Conservation (phyloP, 2,888 invertebrate species). For the Conchocele bisecta region DNA sequence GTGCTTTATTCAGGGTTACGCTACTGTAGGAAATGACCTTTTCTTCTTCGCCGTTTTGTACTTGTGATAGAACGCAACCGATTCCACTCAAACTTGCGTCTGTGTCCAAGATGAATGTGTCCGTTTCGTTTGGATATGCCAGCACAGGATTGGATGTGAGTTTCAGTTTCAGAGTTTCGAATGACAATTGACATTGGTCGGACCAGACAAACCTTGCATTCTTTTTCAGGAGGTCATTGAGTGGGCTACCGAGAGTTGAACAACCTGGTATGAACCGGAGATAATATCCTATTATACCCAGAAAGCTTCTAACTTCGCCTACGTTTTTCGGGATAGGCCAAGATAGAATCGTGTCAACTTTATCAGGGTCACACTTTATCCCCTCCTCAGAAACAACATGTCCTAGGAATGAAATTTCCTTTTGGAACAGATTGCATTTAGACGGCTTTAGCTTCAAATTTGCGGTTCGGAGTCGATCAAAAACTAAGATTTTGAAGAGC, state of each 20-base stretch:
- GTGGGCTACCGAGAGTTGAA: conserved; percentile 7
- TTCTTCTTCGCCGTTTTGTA: conserved; percentile 13
- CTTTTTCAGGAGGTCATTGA: conserved; percentile 6
- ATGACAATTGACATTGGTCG: background rate
- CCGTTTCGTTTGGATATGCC: conserved; percentile 1
- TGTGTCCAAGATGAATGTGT: conserved; percentile 6
- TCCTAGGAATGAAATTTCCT: conserved; percentile 1
- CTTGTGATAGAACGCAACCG: conserved; percentile 16
- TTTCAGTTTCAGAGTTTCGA: conserved; percentile 6
- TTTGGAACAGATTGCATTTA: conserved; percentile 27
- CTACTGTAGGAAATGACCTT: no score
- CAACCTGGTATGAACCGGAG: conserved; percentile 4
- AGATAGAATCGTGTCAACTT: conserved; percentile 1
- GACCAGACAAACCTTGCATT: conserved; percentile 6
- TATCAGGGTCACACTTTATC: conserved; percentile 6
- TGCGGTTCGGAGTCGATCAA: conserved; percentile 2
- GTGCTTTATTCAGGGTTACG: conserved; percentile 5
- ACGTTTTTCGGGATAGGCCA: conserved; percentile 12
- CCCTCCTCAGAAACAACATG: conserved; percentile 11
- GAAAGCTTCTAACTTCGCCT: conserved; percentile 10
- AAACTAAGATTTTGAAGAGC: conserved; percentile 7
- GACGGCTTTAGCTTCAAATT: conserved; percentile 8
- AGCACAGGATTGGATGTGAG: conserved; percentile 4
- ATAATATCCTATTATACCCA: conserved; percentile 14
- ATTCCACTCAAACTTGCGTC: conserved; percentile 6